Evolutionary conservation across 2,113 vertebrate genomes (phyloP).

Genomic region (Oncorhynchus mykiss): DNA sequence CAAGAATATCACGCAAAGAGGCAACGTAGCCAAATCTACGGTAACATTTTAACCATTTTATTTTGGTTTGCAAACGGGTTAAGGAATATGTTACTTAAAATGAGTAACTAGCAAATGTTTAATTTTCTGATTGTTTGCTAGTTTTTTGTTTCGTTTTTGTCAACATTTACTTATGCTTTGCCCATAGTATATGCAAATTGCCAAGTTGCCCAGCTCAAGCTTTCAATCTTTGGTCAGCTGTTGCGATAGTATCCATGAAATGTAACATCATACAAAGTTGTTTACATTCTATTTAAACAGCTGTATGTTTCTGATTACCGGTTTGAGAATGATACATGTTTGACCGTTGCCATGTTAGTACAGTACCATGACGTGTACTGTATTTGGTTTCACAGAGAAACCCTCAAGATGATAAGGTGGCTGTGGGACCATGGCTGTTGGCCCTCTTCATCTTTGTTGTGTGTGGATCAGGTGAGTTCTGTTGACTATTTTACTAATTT

Average conservation of each 20-base stretch:
- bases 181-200: no score
- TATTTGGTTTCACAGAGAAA: conserved; percentile 67
- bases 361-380: background rate
- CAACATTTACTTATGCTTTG: no score
- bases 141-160: no score
- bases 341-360: no score
- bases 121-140: no score
- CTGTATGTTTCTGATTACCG: no score
- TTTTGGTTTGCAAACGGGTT: background rate
- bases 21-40: conserved; percentile 80
- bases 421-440: conserved; percentile 82
- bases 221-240: background rate
- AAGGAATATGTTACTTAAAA: background rate
- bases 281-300: no score
- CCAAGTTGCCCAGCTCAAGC: no score
- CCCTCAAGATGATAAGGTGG: conserved; percentile 80
- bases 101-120: background rate
- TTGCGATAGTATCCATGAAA: background rate
- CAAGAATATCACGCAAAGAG: conserved; percentile 82
- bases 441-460: conserved; percentile 85
- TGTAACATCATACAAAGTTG: no score
- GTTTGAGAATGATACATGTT: background rate
- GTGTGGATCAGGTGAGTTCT: conserved; percentile 69
- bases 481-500: background rate
- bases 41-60: conserved; percentile 46